Evolutionary conservation across 2,888 invertebrate genomes (phyloP).

Genomic region (Tetanocera ferruginea): DNA sequence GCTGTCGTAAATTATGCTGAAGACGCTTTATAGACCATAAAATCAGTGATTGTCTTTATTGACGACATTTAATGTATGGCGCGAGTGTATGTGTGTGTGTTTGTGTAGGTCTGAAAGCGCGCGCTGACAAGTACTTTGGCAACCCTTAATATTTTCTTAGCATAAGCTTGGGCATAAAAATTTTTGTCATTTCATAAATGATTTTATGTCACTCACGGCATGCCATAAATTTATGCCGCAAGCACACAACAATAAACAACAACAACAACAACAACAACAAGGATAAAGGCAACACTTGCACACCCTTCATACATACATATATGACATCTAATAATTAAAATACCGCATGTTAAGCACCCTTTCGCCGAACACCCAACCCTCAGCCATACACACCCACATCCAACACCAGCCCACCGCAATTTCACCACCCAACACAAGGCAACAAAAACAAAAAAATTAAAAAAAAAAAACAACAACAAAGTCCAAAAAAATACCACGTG

Average conservation of each 20-base stretch:
- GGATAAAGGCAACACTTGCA: conserved; percentile 13
- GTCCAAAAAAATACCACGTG: conserved; percentile 10
- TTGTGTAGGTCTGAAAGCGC: background rate
- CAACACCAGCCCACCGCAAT: background rate
- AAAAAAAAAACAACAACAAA: background rate
- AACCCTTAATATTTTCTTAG: conserved; percentile 54
- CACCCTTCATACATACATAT: conserved; percentile 54
- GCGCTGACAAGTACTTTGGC: conserved; percentile 47
- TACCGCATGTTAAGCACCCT: conserved; percentile 39
- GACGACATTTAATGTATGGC: background rate
- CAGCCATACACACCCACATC: background rate
- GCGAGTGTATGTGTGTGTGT: background rate
- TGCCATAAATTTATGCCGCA: background rate
- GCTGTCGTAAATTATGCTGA: conserved; percentile 9
- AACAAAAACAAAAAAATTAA: background rate
- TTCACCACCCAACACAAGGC: background rate
- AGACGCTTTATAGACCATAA: conserved; percentile 11
- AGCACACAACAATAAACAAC: background rate
- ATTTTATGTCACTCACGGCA: conserved; percentile 22
- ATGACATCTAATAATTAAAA: conserved; percentile 58
- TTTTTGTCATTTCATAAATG: conserved; percentile 28
- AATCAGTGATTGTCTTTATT: conserved; percentile 11
- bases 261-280: background rate
- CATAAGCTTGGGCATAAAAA: background rate
- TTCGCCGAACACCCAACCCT: background rate